Percentiles rank a stretch among this genome's conserved stretches.
Evolutionary conservation across 2,888 invertebrate species (phyloP).

Genomic region (Trichogramma evanescens): DNA sequence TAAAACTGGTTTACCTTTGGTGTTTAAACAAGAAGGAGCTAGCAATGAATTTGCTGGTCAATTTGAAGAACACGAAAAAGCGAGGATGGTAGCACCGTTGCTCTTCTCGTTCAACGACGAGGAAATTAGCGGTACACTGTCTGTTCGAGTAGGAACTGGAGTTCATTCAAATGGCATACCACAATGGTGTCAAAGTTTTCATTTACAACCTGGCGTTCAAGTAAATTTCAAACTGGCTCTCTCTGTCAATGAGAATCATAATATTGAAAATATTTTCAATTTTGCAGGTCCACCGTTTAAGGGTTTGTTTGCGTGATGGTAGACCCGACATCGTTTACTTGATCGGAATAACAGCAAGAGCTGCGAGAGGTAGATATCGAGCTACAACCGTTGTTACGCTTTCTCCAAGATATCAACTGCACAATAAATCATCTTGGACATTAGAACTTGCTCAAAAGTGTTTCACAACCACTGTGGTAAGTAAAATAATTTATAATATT

Average conservation of each 20-base stretch:
- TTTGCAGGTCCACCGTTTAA: slow-evolving; percentile 48
- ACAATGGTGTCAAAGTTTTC: slow-evolving; percentile 83
- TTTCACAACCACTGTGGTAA: slow-evolving; percentile 66
- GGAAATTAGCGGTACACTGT: slow-evolving; percentile 72
- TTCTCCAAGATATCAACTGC: slow-evolving; percentile 86
- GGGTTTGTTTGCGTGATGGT: slow-evolving; percentile 55
- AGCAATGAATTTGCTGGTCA: slow-evolving; percentile 77
- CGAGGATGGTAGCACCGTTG: slow-evolving; percentile 84
- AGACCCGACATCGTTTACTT: slow-evolving; percentile 69
- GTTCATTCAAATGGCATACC: slow-evolving; percentile 52
- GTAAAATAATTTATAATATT: slow-evolving; percentile 30
- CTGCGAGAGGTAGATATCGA: slow-evolving; percentile 82
- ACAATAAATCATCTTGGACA: slow-evolving; percentile 72
- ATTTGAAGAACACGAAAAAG: slow-evolving; percentile 89
- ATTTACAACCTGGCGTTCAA: slow-evolving; percentile 71
- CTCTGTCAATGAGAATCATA: background rate
- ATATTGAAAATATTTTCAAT: background rate
- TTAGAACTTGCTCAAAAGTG: slow-evolving; percentile 87
- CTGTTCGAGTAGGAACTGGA: slow-evolving; percentile 69
- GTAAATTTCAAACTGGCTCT: slow-evolving; percentile 43
- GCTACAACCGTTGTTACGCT: slow-evolving; percentile 88
- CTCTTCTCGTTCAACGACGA: slow-evolving; percentile 90
- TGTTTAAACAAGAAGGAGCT: slow-evolving; percentile 85
- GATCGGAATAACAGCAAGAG: slow-evolving; percentile 82
- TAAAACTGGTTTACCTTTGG: slow-evolving; percentile 89